Evolutionary conservation across 1,140 invertebrate species (phyloP).

Genomic region (Oscheius sp.): DNA sequence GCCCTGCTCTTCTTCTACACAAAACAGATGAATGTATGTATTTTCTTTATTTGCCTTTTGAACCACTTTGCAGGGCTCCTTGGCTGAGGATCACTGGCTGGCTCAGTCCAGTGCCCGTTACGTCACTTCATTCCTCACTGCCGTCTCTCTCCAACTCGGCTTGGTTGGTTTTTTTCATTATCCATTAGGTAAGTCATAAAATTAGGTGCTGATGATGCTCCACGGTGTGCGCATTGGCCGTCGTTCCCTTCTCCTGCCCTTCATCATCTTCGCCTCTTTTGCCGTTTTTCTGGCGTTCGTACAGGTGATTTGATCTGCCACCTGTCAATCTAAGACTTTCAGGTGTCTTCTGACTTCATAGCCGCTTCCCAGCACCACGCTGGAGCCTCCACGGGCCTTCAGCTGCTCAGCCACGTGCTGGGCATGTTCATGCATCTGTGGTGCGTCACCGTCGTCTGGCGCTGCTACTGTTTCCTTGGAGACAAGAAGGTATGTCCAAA

Average conservation of each 20-base stretch:
- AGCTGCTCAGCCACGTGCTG: slow-evolving; percentile 47
- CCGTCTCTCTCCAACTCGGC: slow-evolving; percentile 52
- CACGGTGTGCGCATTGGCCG: slow-evolving; percentile 53
- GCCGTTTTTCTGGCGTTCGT: slow-evolving; percentile 53
- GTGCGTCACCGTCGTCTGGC: slow-evolving; percentile 59
- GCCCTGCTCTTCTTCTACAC: slow-evolving; percentile 32
- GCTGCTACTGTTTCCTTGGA: slow-evolving; percentile 58
- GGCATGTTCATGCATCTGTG: slow-evolving; percentile 57
- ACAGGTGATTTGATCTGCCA: slow-evolving; percentile 31
- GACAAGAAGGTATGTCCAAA: slow-evolving; percentile 51
- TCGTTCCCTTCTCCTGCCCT: slow-evolving; percentile 52
- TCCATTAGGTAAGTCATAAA: neutral
- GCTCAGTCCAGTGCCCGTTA: slow-evolving; percentile 21
- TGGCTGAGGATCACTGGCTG: slow-evolving; percentile 5
- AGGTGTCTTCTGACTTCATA: slow-evolving; percentile 36
- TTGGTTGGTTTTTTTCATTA: slow-evolving; percentile 38
- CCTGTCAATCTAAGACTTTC: slow-evolving; percentile 27
- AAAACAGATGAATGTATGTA: neutral
- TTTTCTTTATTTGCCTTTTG: neutral
- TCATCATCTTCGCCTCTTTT: slow-evolving; percentile 56
- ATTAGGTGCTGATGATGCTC: slow-evolving; percentile 49
- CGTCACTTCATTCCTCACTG: slow-evolving; percentile 29
- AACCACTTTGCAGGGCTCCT: neutral
- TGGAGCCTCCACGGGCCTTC: neutral
- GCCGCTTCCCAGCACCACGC: neutral